These are phyloP conservation scores for Mechanitis mazaeus DNA, from an alignment of 2,888 invertebrate genomes.

Conservation along the genomic window DNA sequence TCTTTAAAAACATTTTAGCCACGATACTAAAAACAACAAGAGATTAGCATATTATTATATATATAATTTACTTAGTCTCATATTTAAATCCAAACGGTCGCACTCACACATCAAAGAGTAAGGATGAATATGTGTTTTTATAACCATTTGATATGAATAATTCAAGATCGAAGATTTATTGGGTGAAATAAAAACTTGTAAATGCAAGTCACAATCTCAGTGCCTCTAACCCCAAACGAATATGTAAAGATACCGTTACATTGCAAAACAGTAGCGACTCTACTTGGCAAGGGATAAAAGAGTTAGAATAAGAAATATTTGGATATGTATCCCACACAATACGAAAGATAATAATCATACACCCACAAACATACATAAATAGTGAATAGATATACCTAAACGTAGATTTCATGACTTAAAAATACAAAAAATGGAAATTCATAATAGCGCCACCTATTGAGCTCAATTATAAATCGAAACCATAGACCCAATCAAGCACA, in stretches of 20 bases:
- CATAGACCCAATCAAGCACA: too few relatives aligned
- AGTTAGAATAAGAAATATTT: not conserved
- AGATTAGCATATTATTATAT: too few relatives aligned
- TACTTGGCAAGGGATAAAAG: slow-evolving; percentile 5
- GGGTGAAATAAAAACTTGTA: slow-evolving; percentile 4
- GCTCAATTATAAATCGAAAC: too few relatives aligned
- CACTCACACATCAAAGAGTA: not conserved
- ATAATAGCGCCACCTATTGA: too few relatives aligned
- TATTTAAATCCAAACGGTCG: not conserved
- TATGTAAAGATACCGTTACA: not conserved
- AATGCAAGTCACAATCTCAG: slow-evolving; percentile 1
- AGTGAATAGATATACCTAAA: too few relatives aligned
- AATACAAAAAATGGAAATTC: too few relatives aligned
- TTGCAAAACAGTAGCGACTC: not conserved
- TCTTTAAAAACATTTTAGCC: too few relatives aligned
- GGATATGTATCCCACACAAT: not conserved
- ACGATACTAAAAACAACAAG: too few relatives aligned
- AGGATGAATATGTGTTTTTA: slow-evolving; percentile 3
- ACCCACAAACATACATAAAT: too few relatives aligned
- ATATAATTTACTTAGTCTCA: too few relatives aligned
- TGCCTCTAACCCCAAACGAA: not conserved
- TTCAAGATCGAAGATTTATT: slow-evolving; percentile 6
- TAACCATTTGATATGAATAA: slow-evolving; percentile 2
- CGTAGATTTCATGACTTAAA: too few relatives aligned
- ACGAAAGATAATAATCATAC: too few relatives aligned